Conservation (phyloP, 2,113 vertebrate genomes). For the Peromyscus polionotus region DNA sequence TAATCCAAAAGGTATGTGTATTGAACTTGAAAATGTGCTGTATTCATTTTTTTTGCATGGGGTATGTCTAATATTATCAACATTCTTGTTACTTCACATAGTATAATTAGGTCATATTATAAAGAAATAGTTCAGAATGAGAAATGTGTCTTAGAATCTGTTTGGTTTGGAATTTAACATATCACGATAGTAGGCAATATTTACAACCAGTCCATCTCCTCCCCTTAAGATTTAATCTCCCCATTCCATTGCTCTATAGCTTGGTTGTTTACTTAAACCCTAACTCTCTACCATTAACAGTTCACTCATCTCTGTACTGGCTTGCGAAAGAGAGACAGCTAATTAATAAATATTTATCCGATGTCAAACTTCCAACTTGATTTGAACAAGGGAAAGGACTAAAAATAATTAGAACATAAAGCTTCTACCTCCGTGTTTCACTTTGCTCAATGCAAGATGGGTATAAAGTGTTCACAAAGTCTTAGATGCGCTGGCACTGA, state of each 20-base stretch:
- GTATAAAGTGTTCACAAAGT: neutral
- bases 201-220: neutral
- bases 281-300: neutral
- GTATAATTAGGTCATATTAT: constrained; percentile 40
- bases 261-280: constrained; percentile 3
- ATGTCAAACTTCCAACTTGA: neutral
- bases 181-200: neutral
- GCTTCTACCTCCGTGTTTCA: neutral
- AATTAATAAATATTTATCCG: constrained; percentile 38
- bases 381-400: neutral
- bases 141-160: neutral
- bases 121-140: constrained; percentile 53
- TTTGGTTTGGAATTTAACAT: constrained; percentile 12
- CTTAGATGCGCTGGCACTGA: neutral
- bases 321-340: neutral
- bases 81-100: constrained; percentile 40
- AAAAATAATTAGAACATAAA: constrained; percentile 15
- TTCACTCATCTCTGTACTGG: constrained; percentile 2
- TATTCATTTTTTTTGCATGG: constrained; percentile 60
- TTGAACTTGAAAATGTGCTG: constrained; percentile 5
- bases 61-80: neutral
- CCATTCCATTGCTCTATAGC: neutral
- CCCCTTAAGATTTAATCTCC: neutral
- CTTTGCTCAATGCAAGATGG: neutral
- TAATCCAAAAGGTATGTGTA: constrained; percentile 65